Percentiles rank a stretch among this genome's conserved stretches.
Conservation (phyloP, 2,888 invertebrate genomes). For the Drosophila cracens region DNA sequence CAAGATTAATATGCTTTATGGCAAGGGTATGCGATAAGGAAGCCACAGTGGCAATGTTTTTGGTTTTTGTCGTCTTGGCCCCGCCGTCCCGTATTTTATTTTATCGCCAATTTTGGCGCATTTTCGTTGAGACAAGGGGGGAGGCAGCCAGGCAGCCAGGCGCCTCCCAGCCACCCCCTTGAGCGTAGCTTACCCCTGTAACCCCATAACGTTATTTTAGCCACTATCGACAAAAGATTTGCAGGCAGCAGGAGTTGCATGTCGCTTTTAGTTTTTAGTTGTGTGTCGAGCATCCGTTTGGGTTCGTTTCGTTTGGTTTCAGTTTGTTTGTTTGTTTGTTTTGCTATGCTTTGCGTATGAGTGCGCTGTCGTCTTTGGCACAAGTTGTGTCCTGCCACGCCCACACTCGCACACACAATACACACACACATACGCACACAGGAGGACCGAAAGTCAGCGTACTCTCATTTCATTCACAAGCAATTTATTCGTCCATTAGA, state of each 20-base stretch:
- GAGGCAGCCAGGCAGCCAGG: neutral
- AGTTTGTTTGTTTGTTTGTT: constrained; percentile 49
- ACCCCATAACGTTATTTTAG: constrained; percentile 38
- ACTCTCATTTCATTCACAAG: constrained; percentile 81
- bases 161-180: neutral
- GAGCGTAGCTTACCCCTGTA: constrained; percentile 21
- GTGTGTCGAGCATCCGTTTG: constrained; percentile 73
- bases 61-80: constrained; percentile 55
- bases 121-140: constrained; percentile 27
- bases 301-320: constrained; percentile 51
- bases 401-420: constrained; percentile 41
- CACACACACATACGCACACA: constrained; percentile 36
- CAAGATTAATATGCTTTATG: constrained; percentile 8
- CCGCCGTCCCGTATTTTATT: constrained; percentile 70
- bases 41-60: constrained; percentile 45
- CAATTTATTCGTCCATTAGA: constrained; percentile 82
- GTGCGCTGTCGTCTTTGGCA: constrained; percentile 67
- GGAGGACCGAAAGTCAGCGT: constrained; percentile 63
- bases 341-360: constrained; percentile 69
- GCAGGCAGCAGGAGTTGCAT: constrained; percentile 42
- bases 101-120: constrained; percentile 77
- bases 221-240: constrained; percentile 51
- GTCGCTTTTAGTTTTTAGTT: constrained; percentile 76
- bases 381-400: constrained; percentile 63
- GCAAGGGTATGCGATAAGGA: constrained; percentile 44